Conservation (phyloP, 1,140 invertebrate genomes). For the Philotrypesis tridentata region DNA sequence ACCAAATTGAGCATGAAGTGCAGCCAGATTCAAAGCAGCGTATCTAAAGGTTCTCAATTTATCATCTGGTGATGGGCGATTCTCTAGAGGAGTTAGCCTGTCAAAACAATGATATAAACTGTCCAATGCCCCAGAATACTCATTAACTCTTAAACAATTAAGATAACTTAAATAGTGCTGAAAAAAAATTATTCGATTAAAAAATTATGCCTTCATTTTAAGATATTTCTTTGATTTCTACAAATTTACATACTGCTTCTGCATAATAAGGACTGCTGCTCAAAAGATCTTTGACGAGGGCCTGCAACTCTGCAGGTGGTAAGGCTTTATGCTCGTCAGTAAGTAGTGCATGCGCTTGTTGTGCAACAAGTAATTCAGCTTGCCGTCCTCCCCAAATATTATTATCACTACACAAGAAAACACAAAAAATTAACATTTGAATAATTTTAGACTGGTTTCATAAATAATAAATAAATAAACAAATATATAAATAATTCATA, state of each 20-base stretch:
- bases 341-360: conserved; percentile 86
- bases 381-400: conserved; percentile 87
- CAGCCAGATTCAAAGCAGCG: conserved; percentile 91
- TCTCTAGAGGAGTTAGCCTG: conserved; percentile 76
- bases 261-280: conserved; percentile 87
- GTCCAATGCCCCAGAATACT: conserved; percentile 89
- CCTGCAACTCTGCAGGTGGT: conserved; percentile 83
- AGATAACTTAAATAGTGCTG: conserved; percentile 93
- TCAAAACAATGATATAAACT: conserved; percentile 91
- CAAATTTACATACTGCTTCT: conserved; percentile 80
- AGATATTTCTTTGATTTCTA: conserved; percentile 4
- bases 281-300: conserved; percentile 84
- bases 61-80: conserved; percentile 76
- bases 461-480: no score
- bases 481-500: no score
- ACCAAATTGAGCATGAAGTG: conserved; percentile 89
- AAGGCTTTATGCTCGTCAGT: conserved; percentile 87
- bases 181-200: conserved; percentile 58
- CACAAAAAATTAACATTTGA: no score
- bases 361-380: conserved; percentile 89
- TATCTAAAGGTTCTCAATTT: conserved; percentile 87
- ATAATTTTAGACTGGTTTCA: no score
- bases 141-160: conserved; percentile 89
- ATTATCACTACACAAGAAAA: conserved; percentile 53
- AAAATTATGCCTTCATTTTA: conserved; percentile 24